Conservation (phyloP, 2,797 vertebrate species). For the Chelmon rostratus region DNA sequence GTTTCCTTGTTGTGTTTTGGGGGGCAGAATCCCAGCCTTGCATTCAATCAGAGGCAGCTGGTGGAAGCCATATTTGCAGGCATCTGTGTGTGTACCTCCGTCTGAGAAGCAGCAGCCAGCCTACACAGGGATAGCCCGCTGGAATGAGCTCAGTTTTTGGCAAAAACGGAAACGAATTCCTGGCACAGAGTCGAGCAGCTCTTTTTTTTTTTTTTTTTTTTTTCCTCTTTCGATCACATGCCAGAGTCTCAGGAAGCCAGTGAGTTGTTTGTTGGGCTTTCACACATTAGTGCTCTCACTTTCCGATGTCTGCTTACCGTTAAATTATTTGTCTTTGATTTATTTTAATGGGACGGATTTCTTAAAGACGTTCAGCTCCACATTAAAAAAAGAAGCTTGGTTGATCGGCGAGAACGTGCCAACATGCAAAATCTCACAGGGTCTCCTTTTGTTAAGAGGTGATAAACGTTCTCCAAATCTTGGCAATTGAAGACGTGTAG, state of each 20-base stretch:
- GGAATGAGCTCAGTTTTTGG: slow-evolving; percentile 85
- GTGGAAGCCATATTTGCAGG: slow-evolving; percentile 85
- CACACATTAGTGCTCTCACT: slow-evolving; percentile 75
- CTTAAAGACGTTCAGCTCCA: slow-evolving; percentile 13
- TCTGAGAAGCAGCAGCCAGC: slow-evolving; percentile 81
- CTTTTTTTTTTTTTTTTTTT: slow-evolving; percentile 56
- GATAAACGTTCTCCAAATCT: slow-evolving; percentile 40
- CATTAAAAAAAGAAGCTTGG: slow-evolving; percentile 1
- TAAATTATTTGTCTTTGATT: slow-evolving; percentile 61
- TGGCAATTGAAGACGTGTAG: slow-evolving; percentile 43
- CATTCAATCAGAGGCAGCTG: slow-evolving; percentile 85
- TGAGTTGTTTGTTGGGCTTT: slow-evolving; percentile 83
- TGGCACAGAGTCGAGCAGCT: slow-evolving; percentile 79
- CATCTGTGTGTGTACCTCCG: slow-evolving; percentile 83
- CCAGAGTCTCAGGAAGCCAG: slow-evolving; percentile 82
- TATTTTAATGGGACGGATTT: slow-evolving; percentile 34
- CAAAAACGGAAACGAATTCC: slow-evolving; percentile 84
- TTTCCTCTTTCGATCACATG: slow-evolving; percentile 76
- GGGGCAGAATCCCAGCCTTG: slow-evolving; percentile 84
- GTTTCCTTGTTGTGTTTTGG: slow-evolving; percentile 83
- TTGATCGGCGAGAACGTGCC: slow-evolving; percentile 38
- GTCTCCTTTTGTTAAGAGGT: slow-evolving; percentile 45
- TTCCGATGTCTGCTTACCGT: slow-evolving; percentile 56
- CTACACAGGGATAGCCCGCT: slow-evolving; percentile 83
- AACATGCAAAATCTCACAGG: slow-evolving; percentile 28